Conservation (phyloP, 2,797 vertebrate species). For the Thripadectes ignobilis region DNA sequence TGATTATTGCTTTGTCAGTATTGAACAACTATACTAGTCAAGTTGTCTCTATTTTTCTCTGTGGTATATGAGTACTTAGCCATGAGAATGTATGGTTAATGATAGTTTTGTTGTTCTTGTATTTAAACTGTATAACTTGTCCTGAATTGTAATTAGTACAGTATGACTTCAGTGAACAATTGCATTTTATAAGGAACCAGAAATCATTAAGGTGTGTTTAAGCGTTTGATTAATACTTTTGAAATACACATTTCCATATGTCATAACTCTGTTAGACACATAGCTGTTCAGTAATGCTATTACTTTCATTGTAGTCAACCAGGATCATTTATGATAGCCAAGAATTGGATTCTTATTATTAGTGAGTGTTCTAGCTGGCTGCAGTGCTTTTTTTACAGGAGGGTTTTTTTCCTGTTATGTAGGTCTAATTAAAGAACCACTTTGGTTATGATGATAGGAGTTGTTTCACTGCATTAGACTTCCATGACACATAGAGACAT, state of each 20-base stretch:
- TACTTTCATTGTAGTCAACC: not conserved
- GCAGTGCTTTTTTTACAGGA: not conserved
- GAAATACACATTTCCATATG: not conserved
- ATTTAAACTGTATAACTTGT: not conserved
- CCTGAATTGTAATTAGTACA: not conserved
- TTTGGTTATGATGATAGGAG: not conserved
- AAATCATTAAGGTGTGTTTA: not conserved
- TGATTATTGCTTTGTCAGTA: not conserved
- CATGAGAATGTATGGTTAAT: not conserved
- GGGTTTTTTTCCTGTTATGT: not conserved
- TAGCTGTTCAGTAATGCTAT: not conserved
- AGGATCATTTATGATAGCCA: not conserved
- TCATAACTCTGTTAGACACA: not conserved
- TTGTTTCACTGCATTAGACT: not conserved
- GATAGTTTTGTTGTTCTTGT: not conserved
- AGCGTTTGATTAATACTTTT: not conserved
- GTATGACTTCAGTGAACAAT: not conserved
- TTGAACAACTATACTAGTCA: not conserved
- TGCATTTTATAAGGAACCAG: not conserved
- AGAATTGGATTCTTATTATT: not conserved
- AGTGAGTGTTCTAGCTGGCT: not conserved
- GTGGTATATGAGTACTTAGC: not conserved
- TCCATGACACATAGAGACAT: not conserved
- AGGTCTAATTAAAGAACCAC: not conserved
- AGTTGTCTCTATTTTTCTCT: not conserved